These are phyloP conservation scores for Theocolax elegans DNA, from an alignment of 1,140 invertebrate genomes.

Conservation along the genomic window DNA sequence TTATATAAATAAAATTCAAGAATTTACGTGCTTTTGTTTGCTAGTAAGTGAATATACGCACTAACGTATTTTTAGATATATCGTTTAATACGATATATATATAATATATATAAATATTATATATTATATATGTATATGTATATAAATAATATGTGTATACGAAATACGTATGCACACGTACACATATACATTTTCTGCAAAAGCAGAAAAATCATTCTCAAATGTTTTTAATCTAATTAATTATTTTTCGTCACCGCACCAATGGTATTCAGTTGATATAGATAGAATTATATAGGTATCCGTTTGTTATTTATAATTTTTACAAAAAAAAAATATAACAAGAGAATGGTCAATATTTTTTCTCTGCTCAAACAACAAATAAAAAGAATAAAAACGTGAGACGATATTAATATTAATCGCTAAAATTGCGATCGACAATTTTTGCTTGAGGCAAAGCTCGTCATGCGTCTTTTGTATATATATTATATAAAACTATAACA, in stretches of 20 bases:
- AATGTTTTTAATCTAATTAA: constrained; percentile 23
- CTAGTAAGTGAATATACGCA: constrained; percentile 29
- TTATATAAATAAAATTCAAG: constrained; percentile 5
- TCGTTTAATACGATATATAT: constrained; percentile 27
- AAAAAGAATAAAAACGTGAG: constrained; percentile 2
- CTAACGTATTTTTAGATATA: constrained; percentile 36
- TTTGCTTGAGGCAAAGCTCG: constrained; percentile 5
- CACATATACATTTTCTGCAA: constrained; percentile 24
- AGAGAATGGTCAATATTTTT: background rate
- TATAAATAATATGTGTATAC: too few relatives aligned
- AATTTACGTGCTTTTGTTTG: constrained; percentile 27
- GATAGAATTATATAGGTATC: constrained; percentile 25
- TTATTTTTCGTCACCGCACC: constrained; percentile 9
- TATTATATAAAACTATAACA: constrained; percentile 34
- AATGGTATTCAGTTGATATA: constrained; percentile 22
- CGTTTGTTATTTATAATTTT: constrained; percentile 32
- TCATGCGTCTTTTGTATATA: constrained; percentile 28
- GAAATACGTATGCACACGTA: constrained; percentile 15
- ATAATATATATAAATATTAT: too few relatives aligned
- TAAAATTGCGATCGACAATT: background rate
- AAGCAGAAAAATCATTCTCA: constrained; percentile 25
- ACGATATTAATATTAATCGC: constrained; percentile 13
- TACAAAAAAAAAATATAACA: constrained; percentile 18
- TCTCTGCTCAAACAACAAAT: background rate
- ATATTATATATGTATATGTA: too few relatives aligned